Evolutionary conservation across 1,140 invertebrate species (phyloP), one percentile per base, ranked within the genome.

Genomic region (Diploscapter pachys): DNA sequence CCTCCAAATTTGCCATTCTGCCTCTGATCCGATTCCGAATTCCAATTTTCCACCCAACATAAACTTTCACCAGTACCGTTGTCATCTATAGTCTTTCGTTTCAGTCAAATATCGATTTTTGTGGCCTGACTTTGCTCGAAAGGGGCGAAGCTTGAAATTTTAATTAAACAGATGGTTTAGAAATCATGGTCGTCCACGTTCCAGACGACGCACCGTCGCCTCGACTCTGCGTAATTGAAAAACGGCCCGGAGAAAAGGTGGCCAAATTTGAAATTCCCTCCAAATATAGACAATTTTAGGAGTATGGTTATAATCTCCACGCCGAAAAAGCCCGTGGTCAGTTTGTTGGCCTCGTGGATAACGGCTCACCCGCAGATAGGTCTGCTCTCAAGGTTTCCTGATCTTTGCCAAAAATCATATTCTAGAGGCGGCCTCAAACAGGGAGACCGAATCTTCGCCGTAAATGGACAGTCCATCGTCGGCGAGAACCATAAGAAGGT

Each of bases 261-360:
- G 31, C 31, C 31, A 31, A 65, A 9, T 8, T 65, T 50, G 9
- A 9, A 8, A 59, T 59, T 59, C 13, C 57, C 9, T 59, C 57
- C 57, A 59, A 11, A 11, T 13, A 9, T 13, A 11, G 6, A 8
- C 31, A 63, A 63, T 78, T 78, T 48, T 93, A 95, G 87, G 96
- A 95, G 2, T 98, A 96, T 86, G 96, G 96, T 3, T 98, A 98
- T 87, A 98, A 98, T 88, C 87, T 98, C 73, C 94, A 98, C 87
- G 94, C 95, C n/a, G 94, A 98, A 87, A 94, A 95, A 84, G 91
- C 92, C 49, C 93, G 93, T 86, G 95, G 95, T 3, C 96, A 98
- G 85, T 97, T 92, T 85, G 95, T 98, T 83, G 96, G 96, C 31
- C 96, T 96, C 87, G 94, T 98, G 59, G 96, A 98, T 88, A 90